Base-by-base conservation (phyloP, 2,797 vertebrate genomes). In the Bufotes viridis region DNA sequence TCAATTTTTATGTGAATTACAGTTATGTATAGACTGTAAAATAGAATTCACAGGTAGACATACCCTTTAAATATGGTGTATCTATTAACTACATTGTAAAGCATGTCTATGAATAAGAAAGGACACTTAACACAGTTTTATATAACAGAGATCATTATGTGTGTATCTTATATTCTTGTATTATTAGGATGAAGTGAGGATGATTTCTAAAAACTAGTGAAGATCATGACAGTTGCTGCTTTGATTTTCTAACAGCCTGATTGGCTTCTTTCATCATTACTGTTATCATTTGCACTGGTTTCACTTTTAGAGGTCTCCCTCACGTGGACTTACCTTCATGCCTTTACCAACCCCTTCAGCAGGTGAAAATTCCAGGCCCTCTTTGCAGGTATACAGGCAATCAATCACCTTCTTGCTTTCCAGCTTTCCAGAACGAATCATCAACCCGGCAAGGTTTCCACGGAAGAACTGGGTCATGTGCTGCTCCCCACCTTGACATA, bases 391-490 rank as follows among this genome's bases (percentile, higher is more conserved):
- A 81, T 99, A 99, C 13, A 99, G 94, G 89, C 98, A 99, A 93
- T 99, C 98, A 0, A 99, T 99, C 92, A 99, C 98, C 88, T 98
- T 98, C 95, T 98, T 99, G 93, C 97, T 98, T 57, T 98, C 96
- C 86, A 99, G 93, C 87, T 97, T 98, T 29, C 98, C 98, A 0
- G 98, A 95, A 82, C 97, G 97, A 81, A 99, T 95, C 91, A 98
- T 98, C 69, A 99, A 89, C 26, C 98, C 98, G 0, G 98, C 98
- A 84, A 99, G 95, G 90, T 96, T 98, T 24, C 98, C 98, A 14
- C 95, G 95, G 95, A 99, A 99, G 92, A 97, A 99, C 95, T 99
- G 98, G 75, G 96, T 94, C 98, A 99, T 97, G 90, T 91, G 96
- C 78, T 94, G 94, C 8, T 96, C 97, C 0, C 96, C 98, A 69